A percentile compares a stretch with the other conserved stretches of the same genome.
Conservation (phyloP, 2,113 vertebrate species). For the Nothobranchius kuhntae region DNA sequence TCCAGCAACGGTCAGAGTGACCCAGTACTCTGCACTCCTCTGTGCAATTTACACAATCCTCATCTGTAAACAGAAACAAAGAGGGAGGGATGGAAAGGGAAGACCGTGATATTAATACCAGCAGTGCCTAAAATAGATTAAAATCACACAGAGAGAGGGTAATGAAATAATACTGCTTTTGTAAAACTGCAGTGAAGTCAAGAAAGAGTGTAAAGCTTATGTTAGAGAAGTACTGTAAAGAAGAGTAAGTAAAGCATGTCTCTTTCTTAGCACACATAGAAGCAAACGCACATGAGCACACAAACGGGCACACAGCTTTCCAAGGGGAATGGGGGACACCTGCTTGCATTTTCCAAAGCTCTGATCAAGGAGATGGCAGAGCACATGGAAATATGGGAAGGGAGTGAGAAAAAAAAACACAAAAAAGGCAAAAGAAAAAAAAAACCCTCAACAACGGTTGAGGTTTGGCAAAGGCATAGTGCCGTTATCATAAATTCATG, state of each 20-base stretch:
- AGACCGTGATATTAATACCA: conserved; percentile 32
- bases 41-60: conserved; percentile 98
- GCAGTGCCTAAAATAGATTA: conserved; percentile 6
- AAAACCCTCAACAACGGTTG: conserved; percentile 72
- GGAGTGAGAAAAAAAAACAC: conserved; percentile 63
- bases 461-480: conserved; percentile 77
- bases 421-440: no score
- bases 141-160: conserved; percentile 20
- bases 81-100: conserved; percentile 21
- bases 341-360: conserved; percentile 75
- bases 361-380: conserved; percentile 77
- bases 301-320: conserved; percentile 47
- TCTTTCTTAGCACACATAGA: conserved; percentile 30
- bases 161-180: conserved; percentile 38
- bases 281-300: conserved; percentile 31
- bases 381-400: conserved; percentile 63
- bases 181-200: conserved; percentile 34
- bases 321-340: conserved; percentile 65
- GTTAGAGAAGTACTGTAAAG: conserved; percentile 21
- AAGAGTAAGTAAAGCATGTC: conserved; percentile 30
- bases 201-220: conserved; percentile 35
- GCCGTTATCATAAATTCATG: conserved; percentile 82
- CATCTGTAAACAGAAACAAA: conserved; percentile 84
- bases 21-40: conserved; percentile 98
- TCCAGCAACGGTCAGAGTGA: conserved; percentile 99